Conservation (phyloP, 2,888 invertebrate species). For the Eupithecia centaureata region DNA sequence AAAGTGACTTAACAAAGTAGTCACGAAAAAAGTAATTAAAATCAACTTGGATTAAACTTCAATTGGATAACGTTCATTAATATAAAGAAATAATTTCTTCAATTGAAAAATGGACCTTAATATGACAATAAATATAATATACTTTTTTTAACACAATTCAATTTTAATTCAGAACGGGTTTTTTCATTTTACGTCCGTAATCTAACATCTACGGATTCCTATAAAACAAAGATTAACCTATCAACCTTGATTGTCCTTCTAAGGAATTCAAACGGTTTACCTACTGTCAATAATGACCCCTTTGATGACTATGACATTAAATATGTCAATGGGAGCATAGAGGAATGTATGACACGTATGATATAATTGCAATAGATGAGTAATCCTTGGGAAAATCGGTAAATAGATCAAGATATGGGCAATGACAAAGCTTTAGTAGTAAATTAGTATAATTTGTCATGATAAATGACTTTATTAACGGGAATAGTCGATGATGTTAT, state of each 20-base stretch:
- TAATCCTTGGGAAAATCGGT: conserved; percentile 39
- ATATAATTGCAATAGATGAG: conserved; percentile 34
- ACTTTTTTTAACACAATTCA: too few species aligned
- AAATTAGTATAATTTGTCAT: conserved; percentile 7
- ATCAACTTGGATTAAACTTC: not conserved
- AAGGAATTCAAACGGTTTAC: conserved; percentile 23
- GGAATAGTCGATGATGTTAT: not conserved
- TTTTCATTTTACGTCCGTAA: not conserved
- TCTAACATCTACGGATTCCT: not conserved
- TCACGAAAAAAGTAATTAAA: not conserved
- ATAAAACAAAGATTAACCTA: not conserved
- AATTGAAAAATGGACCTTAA: not conserved
- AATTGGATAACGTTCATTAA: too few species aligned
- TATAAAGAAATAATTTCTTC: not conserved
- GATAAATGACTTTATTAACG: not conserved
- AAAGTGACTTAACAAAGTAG: too few species aligned
- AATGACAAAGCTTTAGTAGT: conserved; percentile 6
- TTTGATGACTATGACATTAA: conserved; percentile 38
- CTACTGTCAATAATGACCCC: conserved; percentile 24
- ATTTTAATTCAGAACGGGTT: not conserved
- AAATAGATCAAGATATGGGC: conserved; percentile 18
- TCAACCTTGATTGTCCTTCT: conserved; percentile 26
- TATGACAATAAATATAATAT: too few species aligned
- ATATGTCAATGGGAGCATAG: conserved; percentile 39
- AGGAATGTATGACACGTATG: conserved; percentile 35